These are phyloP conservation scores for Astropecten irregularis DNA, from an alignment of 53 echinoderm and acorn worm genomes.

Conservation along the genomic window DNA sequence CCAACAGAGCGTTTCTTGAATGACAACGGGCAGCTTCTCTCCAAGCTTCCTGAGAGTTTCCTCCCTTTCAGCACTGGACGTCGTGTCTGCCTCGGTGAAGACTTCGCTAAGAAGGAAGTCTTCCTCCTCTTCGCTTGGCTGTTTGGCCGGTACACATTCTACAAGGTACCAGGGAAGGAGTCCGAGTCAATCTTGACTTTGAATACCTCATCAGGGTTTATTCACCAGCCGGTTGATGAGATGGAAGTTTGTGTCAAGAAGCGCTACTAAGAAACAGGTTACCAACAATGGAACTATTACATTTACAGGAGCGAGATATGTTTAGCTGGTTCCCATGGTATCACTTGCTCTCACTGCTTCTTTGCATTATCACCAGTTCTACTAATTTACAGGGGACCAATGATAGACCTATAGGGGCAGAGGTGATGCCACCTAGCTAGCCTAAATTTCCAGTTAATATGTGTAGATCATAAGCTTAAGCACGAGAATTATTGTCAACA, in stretches of 20 bases:
- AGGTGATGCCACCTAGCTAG: no score
- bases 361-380: no score
- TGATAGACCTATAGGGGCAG: no score
- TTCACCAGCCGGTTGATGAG: constrained; percentile 9
- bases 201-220: neutral
- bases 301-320: no score
- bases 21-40: constrained; percentile 40
- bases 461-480: no score
- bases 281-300: no score
- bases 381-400: no score
- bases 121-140: constrained; percentile 79
- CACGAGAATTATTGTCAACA: no score
- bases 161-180: constrained; percentile 60
- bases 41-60: constrained; percentile 62
- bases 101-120: constrained; percentile 76
- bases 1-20: constrained; percentile 70
- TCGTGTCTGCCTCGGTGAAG: constrained; percentile 78
- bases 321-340: no score
- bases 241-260: constrained; percentile 29
- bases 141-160: constrained; percentile 70
- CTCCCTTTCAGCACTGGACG: constrained; percentile 67
- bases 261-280: constrained; percentile 4
- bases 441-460: no score
- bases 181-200: neutral
- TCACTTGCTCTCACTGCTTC: no score